Evolutionary conservation across 2,113 vertebrate genomes (phyloP).

Genomic region (Nannospalax galili): DNA sequence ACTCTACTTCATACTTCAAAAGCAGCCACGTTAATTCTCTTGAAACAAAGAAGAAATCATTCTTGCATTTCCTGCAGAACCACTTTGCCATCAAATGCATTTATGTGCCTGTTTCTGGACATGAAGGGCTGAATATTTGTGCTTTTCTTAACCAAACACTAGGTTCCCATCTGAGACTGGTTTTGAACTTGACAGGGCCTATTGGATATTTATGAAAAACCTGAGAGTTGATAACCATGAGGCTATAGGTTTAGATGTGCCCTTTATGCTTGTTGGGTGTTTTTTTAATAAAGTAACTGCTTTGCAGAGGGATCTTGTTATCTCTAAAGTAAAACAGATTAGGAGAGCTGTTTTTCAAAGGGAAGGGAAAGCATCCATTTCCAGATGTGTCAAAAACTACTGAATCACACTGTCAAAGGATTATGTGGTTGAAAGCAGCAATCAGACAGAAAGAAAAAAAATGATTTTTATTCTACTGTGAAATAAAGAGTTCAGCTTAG

Average conservation of each 20-base stretch:
- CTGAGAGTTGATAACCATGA: slow-evolving; percentile 71
- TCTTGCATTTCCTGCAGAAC: slow-evolving; percentile 15
- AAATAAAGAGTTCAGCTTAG: slow-evolving; percentile 63
- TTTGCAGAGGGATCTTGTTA: slow-evolving; percentile 81
- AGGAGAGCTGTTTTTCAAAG: slow-evolving; percentile 82
- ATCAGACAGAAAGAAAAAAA: slow-evolving; percentile 67
- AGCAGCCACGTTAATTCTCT: slow-evolving; percentile 38
- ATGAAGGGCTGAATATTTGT: slow-evolving; percentile 67
- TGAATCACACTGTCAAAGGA: slow-evolving; percentile 80
- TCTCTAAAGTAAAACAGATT: slow-evolving; percentile 83
- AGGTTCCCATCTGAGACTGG: slow-evolving; percentile 77
- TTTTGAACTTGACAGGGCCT: slow-evolving; percentile 79
- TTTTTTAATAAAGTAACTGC: slow-evolving; percentile 82
- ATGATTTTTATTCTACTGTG: slow-evolving; percentile 35
- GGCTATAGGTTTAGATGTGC: slow-evolving; percentile 75
- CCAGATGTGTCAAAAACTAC: slow-evolving; percentile 82
- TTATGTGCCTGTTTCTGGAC: slow-evolving; percentile 46
- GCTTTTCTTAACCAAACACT: slow-evolving; percentile 67
- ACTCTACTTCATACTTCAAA: slow-evolving; percentile 24
- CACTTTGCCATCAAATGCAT: slow-evolving; percentile 11
- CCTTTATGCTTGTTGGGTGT: slow-evolving; percentile 79
- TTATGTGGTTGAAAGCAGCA: slow-evolving; percentile 65
- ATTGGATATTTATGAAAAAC: slow-evolving; percentile 82
- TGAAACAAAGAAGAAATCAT: slow-evolving; percentile 57
- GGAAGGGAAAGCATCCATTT: slow-evolving; percentile 75